Conservation (phyloP, 2,113 vertebrate species). For the Peucedramus taeniatus region DNA sequence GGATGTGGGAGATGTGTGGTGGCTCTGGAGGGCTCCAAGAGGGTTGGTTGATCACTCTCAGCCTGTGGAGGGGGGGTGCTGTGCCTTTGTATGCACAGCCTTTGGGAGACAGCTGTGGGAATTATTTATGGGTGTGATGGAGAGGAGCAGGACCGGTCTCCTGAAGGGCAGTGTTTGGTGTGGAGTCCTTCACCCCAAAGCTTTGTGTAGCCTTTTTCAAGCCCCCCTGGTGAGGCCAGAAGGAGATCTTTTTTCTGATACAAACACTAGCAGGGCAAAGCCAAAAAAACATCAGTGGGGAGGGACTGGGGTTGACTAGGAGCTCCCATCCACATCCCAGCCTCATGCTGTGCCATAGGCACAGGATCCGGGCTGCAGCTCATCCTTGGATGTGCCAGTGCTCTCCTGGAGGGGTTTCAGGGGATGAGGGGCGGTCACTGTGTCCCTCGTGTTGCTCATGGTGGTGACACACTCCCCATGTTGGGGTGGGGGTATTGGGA, state of each 20-base stretch:
- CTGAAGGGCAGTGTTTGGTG: not conserved
- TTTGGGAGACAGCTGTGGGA: not conserved
- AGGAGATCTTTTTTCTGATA: rapidly evolving
- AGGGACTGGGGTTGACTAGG: not conserved
- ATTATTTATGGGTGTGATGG: not conserved
- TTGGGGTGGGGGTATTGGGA: not conserved
- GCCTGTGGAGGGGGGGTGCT: not conserved
- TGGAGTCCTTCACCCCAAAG: not conserved
- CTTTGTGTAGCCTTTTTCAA: not conserved
- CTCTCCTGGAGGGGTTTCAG: too few relatives aligned
- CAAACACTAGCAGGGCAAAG: not conserved
- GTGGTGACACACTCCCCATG: rapidly evolving
- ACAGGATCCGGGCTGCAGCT: rapidly evolving
- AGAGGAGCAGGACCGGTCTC: not conserved
- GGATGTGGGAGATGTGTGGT: rapidly evolving
- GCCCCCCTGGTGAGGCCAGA: not conserved
- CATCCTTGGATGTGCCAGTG: rapidly evolving
- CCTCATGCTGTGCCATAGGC: rapidly evolving
- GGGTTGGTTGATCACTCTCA: not conserved
- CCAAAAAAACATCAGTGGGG: rapidly evolving
- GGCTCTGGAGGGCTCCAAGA: not conserved
- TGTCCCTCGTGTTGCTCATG: rapidly evolving
- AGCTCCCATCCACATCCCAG: not conserved
- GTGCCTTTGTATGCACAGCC: not conserved
- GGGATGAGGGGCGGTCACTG: not conserved